phyloP scores from a whole-genome alignment of 2,113 vertebrate species.

The Scopus umbretta region DNA sequence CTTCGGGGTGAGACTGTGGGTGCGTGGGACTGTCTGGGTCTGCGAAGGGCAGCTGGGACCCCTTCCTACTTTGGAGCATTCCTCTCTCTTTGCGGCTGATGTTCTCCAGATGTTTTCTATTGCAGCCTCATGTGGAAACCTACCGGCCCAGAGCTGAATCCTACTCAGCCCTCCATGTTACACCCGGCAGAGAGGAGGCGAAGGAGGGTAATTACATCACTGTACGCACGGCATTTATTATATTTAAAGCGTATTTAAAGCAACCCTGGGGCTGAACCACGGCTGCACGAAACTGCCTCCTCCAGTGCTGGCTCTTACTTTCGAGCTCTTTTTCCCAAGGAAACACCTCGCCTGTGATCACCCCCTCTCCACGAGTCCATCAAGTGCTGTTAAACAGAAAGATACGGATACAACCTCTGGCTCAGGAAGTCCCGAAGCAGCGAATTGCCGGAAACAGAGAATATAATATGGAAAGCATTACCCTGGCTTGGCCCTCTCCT shows the following conservation, averaged over 20 bases:
- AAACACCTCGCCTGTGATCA: neutral
- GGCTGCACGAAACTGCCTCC: neutral
- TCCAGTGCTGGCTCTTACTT: neutral
- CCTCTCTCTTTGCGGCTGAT: slow-evolving; percentile 19
- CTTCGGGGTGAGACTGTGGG: neutral
- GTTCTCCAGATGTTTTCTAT: slow-evolving; percentile 54
- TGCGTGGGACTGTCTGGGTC: neutral
- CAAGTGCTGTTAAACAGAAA: neutral
- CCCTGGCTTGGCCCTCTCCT: neutral
- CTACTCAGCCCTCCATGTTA: neutral
- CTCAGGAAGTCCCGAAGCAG: slow-evolving; percentile 36
- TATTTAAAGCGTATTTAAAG: neutral
- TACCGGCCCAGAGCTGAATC: neutral
- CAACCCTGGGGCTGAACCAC: neutral
- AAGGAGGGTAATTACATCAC: neutral
- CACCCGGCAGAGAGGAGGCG: neutral
- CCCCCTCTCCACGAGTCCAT: neutral
- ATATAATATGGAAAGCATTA: slow-evolving; percentile 49
- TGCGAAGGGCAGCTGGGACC: neutral
- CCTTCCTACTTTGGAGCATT: neutral
- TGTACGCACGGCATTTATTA: neutral
- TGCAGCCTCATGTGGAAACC: slow-evolving; percentile 13
- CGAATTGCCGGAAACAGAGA: slow-evolving; percentile 28
- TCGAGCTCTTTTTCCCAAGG: neutral
- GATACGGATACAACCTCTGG: slow-evolving; percentile 9